Evolutionary conservation across 2,888 invertebrate genomes (phyloP).

Genomic region (Netelia melanura): DNA sequence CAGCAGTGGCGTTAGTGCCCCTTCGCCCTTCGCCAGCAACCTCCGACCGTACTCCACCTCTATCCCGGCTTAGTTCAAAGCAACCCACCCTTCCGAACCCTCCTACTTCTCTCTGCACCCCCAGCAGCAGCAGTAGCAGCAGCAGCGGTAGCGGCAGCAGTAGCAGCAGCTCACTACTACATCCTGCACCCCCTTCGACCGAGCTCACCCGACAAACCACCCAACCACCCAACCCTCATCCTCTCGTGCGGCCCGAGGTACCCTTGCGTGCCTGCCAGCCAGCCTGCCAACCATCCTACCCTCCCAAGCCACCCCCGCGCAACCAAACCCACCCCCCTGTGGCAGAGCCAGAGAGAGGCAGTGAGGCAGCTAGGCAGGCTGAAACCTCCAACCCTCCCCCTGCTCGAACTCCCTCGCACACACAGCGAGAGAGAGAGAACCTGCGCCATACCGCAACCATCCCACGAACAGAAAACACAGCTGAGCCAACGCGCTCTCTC

Average conservation of each 20-base stretch:
- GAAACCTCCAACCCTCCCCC: constrained; percentile 73
- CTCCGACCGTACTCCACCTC: constrained; percentile 80
- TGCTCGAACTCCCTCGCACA: constrained; percentile 74
- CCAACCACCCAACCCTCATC: constrained; percentile 60
- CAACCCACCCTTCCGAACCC: constrained; percentile 78
- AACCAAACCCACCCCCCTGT: constrained; percentile 63
- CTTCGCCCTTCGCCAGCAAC: constrained; percentile 79
- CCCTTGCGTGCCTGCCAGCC: constrained; percentile 81
- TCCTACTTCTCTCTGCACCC: constrained; percentile 73
- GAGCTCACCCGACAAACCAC: constrained; percentile 65
- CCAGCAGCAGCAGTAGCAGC: constrained; percentile 40
- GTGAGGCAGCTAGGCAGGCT: constrained; percentile 60
- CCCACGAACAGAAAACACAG: constrained; percentile 83
- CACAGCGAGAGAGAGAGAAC: constrained; percentile 74
- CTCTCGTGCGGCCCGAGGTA: constrained; percentile 79
- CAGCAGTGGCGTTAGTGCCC: constrained; percentile 69
- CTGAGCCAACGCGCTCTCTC: constrained; percentile 81
- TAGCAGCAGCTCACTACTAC: constrained; percentile 61
- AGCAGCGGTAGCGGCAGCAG: constrained; percentile 67
- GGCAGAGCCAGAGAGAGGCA: constrained; percentile 60
- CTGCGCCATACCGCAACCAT: constrained; percentile 75
- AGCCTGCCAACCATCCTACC: constrained; percentile 79
- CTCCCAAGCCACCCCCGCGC: constrained; percentile 62
- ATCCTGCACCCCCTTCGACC: constrained; percentile 61
- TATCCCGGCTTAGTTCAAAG: constrained; percentile 84